Percentiles rank a stretch among this genome's conserved stretches.
phyloP scores from a whole-genome alignment of 2,113 vertebrate genomes.

The Struthio camelus region DNA sequence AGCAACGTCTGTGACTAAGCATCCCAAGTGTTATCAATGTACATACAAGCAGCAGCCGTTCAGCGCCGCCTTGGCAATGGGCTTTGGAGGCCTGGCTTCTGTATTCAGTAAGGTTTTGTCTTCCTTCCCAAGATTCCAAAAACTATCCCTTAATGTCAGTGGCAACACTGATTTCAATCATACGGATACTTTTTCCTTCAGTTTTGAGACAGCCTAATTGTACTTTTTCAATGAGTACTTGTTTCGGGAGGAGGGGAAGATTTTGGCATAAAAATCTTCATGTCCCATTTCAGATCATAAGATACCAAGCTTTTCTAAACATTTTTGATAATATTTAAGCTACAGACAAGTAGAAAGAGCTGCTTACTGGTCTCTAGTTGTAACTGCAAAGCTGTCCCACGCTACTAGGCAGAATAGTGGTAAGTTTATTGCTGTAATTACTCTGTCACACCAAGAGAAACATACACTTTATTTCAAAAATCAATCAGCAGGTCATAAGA shows the following conservation, averaged over 20 bases:
- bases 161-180: background rate
- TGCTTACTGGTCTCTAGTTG: background rate
- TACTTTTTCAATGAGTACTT: background rate
- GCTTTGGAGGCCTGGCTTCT: background rate
- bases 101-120: background rate
- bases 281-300: rapidly evolving
- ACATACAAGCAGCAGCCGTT: background rate
- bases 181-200: background rate
- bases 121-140: background rate
- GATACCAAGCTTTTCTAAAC: background rate
- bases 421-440: background rate
- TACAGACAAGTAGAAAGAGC: background rate
- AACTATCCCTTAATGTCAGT: background rate
- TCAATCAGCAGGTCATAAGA: background rate
- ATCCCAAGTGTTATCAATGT: background rate
- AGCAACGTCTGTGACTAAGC: background rate
- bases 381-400: background rate
- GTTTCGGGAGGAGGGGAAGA: rapidly evolving
- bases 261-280: background rate
- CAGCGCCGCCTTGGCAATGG: background rate
- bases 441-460: background rate
- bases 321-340: background rate
- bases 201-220: background rate
- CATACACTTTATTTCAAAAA: background rate
- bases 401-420: background rate